Evolutionary conservation across 2,113 vertebrate species (phyloP), one percentile per base, ranked within the genome.

Genomic region (Tragelaphus scriptus): DNA sequence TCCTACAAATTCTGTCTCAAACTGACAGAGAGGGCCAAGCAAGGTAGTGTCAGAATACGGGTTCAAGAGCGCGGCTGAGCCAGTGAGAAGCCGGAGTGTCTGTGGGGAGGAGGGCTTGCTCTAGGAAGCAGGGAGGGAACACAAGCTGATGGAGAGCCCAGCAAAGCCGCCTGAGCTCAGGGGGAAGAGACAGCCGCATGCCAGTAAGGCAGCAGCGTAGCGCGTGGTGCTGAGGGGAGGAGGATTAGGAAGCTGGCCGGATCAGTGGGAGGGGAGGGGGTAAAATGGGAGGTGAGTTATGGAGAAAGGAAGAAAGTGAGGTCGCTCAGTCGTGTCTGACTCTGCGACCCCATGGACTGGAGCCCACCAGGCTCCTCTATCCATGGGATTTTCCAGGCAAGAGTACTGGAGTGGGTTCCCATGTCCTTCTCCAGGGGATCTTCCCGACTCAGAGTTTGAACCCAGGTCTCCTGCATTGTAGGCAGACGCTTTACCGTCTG

Each of bases 391-490:
- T 7, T 65, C 63, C 30, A n/a, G 7, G 63, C 63, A n/a, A 65
- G 63, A 32, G 1, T 1, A 8, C 15, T 19, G 63, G 32, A 68
- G 32, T n/a, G 63, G 16, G 32, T 4, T 19, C 15, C 32, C 65
- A 68, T 19, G 17, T 19, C 16, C 65, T 68, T 68, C 32, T 68
- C 65, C 65, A 19, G 65, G 32, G 2, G 32, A 19, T n/a, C 65
- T 2, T 68, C 32, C 63, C 7, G 7, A n/a, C 32, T 8, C 63
- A n/a, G 32, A 17, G 63, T 10, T 2, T 19, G 32, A 68, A n/a
- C 16, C 32, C 16, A 10, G 32, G 32, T 19, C 32, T 68, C 63
- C 7, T 0, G 16, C 16, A 1, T 10, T n/a, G 2, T 2, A 19
- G 32, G 65, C 65, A 10, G 16, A n/a, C 1, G 16, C 65, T 68